Base-by-base conservation (phyloP, 2,113 vertebrate species). In the Hepsetus odoe region DNA sequence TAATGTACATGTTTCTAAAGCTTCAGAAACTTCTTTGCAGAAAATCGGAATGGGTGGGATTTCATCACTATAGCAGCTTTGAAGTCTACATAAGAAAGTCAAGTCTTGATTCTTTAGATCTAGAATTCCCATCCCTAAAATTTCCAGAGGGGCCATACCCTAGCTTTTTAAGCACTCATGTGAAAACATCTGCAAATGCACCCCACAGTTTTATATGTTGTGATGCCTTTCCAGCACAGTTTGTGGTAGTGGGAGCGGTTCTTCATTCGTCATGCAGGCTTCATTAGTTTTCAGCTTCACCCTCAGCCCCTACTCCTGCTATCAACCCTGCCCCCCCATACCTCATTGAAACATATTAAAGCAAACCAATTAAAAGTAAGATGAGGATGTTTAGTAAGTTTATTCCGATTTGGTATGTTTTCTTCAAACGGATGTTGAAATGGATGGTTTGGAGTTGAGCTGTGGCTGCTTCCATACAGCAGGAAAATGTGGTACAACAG, bases 291-390 rank as follows among this genome's bases (percentile, higher is more conserved):
- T 75, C 13, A 26, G 40, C 38, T 75, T 79, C n/a, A n/a, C n/a
- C 8, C 49, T 4, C 5, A n/a, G n/a, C n/a, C 20, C 49, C 44
- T 3, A 3, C 18, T 3, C 46, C 1, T 20, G 26, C 40, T 1
- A 14, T 18, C 46, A 18, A 14, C 16, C 35, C 3, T 8, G 8
- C 8, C 40, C 40, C 42, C 42, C 56, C 30, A 40, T 72, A 44
- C 77, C 62, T 67, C 58, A 82, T n/a, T 72, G 59, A 78, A 71
- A 51, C 85, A 38, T 79, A 76, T 82, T 72, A 81, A 28, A 59
- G 55, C 38, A n/a, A 64, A 18, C 28, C 40, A 61, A 5, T n/a
- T n/a, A n/a, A 64, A 65, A 11, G 33, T 22, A 38, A 65, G 61
- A 65, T 20, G 18, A 11, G 61, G 38, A 38, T 33, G 59, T 46